Evolutionary conservation across 1,140 invertebrate genomes (phyloP), one percentile per base, ranked within the genome.

Genomic region (Drosophila seguyi): DNA sequence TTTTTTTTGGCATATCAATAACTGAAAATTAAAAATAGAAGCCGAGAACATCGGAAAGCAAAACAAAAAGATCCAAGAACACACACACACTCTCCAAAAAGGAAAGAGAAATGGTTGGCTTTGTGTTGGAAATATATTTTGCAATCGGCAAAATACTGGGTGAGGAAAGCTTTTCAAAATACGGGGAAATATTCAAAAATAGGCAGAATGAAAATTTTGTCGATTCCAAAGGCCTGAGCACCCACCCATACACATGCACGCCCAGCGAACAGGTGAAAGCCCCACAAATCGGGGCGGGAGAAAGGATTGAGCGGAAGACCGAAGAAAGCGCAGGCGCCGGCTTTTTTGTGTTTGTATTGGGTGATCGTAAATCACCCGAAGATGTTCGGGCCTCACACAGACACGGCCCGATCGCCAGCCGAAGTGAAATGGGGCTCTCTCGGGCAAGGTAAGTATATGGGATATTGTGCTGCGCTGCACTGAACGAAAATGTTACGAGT

Each of bases 1-100:
- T 81, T 83, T 86, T 90, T 90, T 90, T 90, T n/a, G 85, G 78
- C 85, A 90, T 90, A 90, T 90, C 85, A 90, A 90, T 90, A 90
- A 90, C 85, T 90, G 67, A 90, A 90, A 73, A 65, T 79, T 90
- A 90, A 71, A 90, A 90, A 90, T 90, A 90, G 85, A 47, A 42
- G 38, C 31, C 20, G 52, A 65, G 56, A 83, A 74, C 56, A 85
- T 56, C 22, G 81, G 76, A 69, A 71, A 81, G 36, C 39, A 77
- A 65, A 68, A 71, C 47, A 84, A 75, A 61, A 57, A 67, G 48
- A 63, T 59, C 29, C 52, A 34, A 66, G 5, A 41, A 69, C 45
- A 57, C 41, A 62, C 44, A 65, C 44, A 63, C 56, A 62, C 18
- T 20, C 34, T 48, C 8, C n/a, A n/a, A n/a, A 13, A 10, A 6